Base-by-base conservation (phyloP, 2,113 vertebrate species). In the Andinoacara biseriatus region DNA sequence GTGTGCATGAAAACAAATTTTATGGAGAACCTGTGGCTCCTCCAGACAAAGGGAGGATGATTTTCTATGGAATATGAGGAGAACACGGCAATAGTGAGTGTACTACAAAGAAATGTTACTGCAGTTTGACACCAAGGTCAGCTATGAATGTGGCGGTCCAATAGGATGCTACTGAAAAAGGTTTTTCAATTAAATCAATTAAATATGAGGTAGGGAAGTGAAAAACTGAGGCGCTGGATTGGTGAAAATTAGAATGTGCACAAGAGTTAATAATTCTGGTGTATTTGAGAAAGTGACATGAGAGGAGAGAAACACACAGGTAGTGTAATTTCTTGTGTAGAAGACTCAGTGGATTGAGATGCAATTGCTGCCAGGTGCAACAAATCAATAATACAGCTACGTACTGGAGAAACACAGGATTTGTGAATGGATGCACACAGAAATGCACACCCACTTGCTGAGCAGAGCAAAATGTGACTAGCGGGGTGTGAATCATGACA, bases 371-470 rank as follows among this genome's bases (percentile, higher is more conserved):
- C 78, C 62, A 58, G 33, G 22, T 43, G 33, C 43, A 57, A 31
- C 43, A 75, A n/a, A 80, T 81, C 31, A 69, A 58, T 33, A 84
- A 38, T 17, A 38, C 17, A 79, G 67, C 69, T 54, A 86, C 26
- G n/a, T 31, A 22, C 5, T 18, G 61, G 60, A 72, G 61, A 58
- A 57, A 54, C 57, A 26, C 6, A 75, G 77, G 83, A 81, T 80
- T 81, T 90, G 59, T 90, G 86, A 90, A 90, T 82, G 81, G 60
- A 65, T 40, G 52, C 72, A 75, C 52, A 72, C 82, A 52, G 40
- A 72, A 58, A 29, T 26, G 17, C 52, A 81, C 58, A 52, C 17
- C 33, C 62, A 54, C 33, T 59, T 54, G 74, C 74, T 77, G 62
- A 92, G 72, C 3, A 18, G 38, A 61, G 72, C 63, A 76, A 58